Evolutionary conservation across 2,888 invertebrate species (phyloP).

Genomic region (Steinernema scapterisci): DNA sequence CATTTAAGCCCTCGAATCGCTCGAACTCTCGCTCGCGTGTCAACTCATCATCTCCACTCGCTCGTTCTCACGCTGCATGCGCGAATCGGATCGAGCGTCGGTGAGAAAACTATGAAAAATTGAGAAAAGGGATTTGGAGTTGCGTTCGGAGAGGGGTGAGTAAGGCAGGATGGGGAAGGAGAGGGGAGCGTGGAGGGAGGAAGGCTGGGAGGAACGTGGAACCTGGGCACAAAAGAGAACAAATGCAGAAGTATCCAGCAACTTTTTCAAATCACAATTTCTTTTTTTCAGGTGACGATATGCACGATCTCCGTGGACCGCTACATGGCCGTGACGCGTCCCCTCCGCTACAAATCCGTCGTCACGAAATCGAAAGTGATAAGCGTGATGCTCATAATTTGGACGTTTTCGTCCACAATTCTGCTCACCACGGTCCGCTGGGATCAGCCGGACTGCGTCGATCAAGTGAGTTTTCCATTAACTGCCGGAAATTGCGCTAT

Average conservation of each 20-base stretch:
- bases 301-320: constrained; percentile 71
- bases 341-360: constrained; percentile 65
- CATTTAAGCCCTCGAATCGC: background rate
- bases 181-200: background rate
- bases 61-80: constrained; percentile 24
- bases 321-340: constrained; percentile 67
- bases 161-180: background rate
- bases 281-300: constrained; percentile 70
- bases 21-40: background rate
- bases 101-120: constrained; percentile 26
- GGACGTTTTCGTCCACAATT: constrained; percentile 63
- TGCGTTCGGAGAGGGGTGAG: background rate
- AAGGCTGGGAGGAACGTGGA: background rate
- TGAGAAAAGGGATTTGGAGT: constrained; percentile 21
- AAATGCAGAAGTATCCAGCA: too few relatives aligned
- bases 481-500: background rate
- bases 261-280: too few relatives aligned
- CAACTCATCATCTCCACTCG: constrained; percentile 10
- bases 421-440: constrained; percentile 65
- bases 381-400: constrained; percentile 61
- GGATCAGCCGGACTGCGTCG: constrained; percentile 56
- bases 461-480: constrained; percentile 47
- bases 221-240: background rate
- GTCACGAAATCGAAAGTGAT: constrained; percentile 64
- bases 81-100: background rate